Evolutionary conservation across 2,113 vertebrate genomes (phyloP).

Genomic region (Phalacrocorax carbo): DNA sequence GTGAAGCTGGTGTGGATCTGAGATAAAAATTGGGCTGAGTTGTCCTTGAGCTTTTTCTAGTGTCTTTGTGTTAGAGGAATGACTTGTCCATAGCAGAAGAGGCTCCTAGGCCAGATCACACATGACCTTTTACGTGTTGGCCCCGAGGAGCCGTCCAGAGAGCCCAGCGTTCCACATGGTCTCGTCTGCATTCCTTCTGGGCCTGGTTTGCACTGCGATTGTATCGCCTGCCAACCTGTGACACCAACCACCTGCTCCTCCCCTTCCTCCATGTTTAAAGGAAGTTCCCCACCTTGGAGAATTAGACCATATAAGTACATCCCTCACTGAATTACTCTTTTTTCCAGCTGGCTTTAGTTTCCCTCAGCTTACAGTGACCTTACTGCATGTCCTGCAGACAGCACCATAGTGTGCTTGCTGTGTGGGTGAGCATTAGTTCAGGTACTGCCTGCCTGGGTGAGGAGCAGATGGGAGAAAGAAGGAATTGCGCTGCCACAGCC

Average conservation of each 20-base stretch:
- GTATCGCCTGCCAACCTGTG: background rate
- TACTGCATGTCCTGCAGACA: background rate
- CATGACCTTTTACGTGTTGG: accelerated
- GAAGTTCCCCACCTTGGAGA: background rate
- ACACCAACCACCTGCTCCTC: background rate
- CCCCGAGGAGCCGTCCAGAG: background rate
- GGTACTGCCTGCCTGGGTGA: background rate
- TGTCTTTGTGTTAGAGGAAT: background rate
- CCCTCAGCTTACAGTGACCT: background rate
- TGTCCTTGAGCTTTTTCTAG: background rate
- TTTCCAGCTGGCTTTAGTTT: background rate
- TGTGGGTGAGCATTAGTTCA: background rate
- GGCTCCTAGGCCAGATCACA: background rate
- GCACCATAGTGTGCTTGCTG: background rate
- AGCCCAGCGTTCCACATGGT: background rate
- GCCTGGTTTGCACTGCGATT: background rate
- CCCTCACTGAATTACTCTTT: background rate
- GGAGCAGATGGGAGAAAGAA: background rate
- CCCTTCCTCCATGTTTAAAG: background rate
- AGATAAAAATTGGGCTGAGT: background rate
- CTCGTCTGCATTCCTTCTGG: background rate
- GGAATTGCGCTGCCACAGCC: accelerated
- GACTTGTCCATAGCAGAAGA: background rate
- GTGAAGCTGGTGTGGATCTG: background rate
- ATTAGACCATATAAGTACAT: background rate